Evolutionary conservation across 2,888 invertebrate genomes (phyloP).

Genomic region (Cantharis rustica): DNA sequence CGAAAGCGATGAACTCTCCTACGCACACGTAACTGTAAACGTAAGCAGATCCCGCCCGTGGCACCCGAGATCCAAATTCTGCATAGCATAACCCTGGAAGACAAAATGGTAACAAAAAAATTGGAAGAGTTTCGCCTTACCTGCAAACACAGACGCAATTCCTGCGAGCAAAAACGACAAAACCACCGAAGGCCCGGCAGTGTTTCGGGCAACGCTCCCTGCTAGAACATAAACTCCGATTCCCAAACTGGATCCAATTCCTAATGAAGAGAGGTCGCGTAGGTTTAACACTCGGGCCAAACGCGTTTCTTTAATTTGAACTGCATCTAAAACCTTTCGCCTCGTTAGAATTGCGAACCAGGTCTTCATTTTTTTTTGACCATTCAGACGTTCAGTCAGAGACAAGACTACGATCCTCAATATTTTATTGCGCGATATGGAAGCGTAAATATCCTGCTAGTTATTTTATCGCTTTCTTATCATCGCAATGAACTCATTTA

Average conservation of each 20-base stretch:
- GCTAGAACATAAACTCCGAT: conserved; percentile 91
- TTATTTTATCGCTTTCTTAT: not conserved
- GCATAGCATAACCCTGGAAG: conserved; percentile 81
- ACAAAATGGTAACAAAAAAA: not conserved
- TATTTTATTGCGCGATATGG: not conserved
- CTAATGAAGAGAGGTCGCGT: conserved; percentile 81
- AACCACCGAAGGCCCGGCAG: conserved; percentile 84
- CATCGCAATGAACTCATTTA: not conserved
- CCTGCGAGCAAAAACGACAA: conserved; percentile 87
- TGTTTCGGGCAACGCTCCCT: conserved; percentile 78
- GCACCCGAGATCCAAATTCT: conserved; percentile 87
- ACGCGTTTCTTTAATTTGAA: conserved; percentile 51
- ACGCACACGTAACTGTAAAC: conserved; percentile 93
- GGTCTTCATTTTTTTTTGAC: conserved; percentile 37
- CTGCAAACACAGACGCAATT: conserved; percentile 85
- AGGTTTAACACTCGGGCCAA: conserved; percentile 76
- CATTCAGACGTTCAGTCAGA: not conserved
- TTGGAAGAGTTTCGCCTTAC: conserved; percentile 55
- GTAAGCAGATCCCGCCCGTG: conserved; percentile 89
- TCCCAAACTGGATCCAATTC: conserved; percentile 82
- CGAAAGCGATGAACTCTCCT: conserved; percentile 88
- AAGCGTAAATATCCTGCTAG: not conserved
- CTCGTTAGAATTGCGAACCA: conserved; percentile 50
- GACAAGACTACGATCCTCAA: not conserved
- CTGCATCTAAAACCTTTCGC: conserved; percentile 48